Evolutionary conservation across 1,140 invertebrate species (phyloP), one percentile per base, ranked within the genome.

Genomic region (Contarinia nasturtii): DNA sequence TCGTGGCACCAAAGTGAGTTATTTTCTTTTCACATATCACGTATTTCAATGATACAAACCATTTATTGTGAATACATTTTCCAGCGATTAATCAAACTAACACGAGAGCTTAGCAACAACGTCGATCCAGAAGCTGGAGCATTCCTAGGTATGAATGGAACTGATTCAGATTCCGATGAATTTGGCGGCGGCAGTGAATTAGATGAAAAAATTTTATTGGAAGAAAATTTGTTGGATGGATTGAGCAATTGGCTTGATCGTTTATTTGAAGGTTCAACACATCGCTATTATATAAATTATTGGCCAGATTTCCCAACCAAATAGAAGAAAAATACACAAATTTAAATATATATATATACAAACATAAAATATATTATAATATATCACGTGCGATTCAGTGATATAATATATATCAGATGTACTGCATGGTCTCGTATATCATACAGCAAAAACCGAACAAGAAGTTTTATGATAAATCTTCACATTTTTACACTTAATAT

Each of bases 241-340:
- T 70, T 98, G 41, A 79, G 86, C n/a, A 89, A 89, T 61, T 98
- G 94, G 92, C 66, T 98, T 52, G 93, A 98, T 60, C 75, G 91
- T 41, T 67, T 98, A 46, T 96, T 97, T 63, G 93, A 97, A 65
- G 93, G 94, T 38, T 83, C 81, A 46, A 92, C 93, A 8, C 83
- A 86, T 59, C 80, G 90, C 55, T 96, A 95, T 67, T 83, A 91
- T 64, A 80, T 98, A 51, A 90, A 92, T 62, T 93, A 93, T 67
- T 98, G 94, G 94, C 94, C 94, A 17, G 88, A 92, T 54, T 86
- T 85, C 69, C 75, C 73, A 52, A 73, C 44, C 21, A 33, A 45
- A 33, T 45, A 45, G 17, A 38, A n/a, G 15, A 38, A 38, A 38
- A 38, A 38, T 7, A 38, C 15, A n/a, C 15, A 14, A 38, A n/a